Evolutionary conservation across 2,888 invertebrate genomes (phyloP), one percentile per base, ranked within the genome.

Genomic region (Trissolcus brochymenae): DNA sequence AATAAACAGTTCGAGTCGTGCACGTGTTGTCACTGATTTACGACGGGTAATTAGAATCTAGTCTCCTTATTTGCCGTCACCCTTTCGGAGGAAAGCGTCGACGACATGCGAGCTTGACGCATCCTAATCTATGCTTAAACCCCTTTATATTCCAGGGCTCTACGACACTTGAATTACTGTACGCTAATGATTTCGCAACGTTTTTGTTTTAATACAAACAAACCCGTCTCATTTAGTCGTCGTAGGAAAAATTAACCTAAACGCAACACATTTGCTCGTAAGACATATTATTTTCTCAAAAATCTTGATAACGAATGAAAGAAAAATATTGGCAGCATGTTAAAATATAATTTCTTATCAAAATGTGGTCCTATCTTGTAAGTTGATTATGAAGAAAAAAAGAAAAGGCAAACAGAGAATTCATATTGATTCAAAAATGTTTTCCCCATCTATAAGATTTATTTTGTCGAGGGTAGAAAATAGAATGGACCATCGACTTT

Each of bases 21-120:
- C 88, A 89, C 88, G 88, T 88, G 89, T 87, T 88, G 89, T 88
- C 88, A 84, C 84, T 88, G 88, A 89, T 89, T 89, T 89, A 89
- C 87, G 86, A 80, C 75, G 71, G 86, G 88, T 86, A 89, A 89
- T 89, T 89, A 89, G 87, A 88, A 87, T 87, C 86, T 81, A 84
- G 84, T 84, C 83, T 84, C 85, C 87, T 87, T 87, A 88, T 88
- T 87, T 86, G 87, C 86, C 85, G 79, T 82, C 82, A 80, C 79
- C 81, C 80, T 80, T 78, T 80, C 19, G 81, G 65, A 84, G 84
- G 81, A 84, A 85, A 86, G 83, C 82, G 86, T 82, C 84, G 82
- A 83, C 82, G 80, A 83, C 86, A 87, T 86, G 85, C 85, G 85
- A 87, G 84, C 84, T 83, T 85, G 85, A 87, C 85, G 86, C 86